Conservation (phyloP, 1,140 invertebrate species). For the Aphelinus certus region DNA sequence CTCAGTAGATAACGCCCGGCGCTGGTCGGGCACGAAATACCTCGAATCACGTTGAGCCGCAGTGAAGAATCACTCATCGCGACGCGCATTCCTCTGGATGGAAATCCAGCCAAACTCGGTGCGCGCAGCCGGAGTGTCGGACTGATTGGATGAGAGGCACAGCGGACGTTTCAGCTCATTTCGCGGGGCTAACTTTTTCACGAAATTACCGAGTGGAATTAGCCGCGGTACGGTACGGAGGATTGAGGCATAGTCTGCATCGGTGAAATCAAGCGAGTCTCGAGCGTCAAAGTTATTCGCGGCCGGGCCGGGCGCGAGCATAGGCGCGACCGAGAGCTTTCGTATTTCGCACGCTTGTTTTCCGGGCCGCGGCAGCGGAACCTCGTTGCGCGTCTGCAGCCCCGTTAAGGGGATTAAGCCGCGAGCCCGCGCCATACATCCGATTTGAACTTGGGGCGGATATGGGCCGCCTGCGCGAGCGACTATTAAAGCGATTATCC, state of each 20-base stretch:
- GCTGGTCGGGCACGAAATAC: too few species aligned
- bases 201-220: not conserved
- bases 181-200: not conserved
- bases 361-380: slow-evolving; percentile 21
- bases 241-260: too few species aligned
- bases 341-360: slow-evolving; percentile 30
- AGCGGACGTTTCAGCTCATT: too few species aligned
- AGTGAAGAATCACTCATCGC: too few species aligned
- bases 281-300: not conserved
- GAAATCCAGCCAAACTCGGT: too few species aligned
- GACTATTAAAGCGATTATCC: slow-evolving; percentile 63
- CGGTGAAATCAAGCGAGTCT: too few species aligned
- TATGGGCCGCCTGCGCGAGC: slow-evolving; percentile 24
- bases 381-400: slow-evolving; percentile 59
- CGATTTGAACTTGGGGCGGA: slow-evolving; percentile 58
- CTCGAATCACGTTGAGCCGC: too few species aligned
- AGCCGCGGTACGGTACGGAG: not conserved
- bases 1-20: too few species aligned
- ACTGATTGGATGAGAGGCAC: too few species aligned
- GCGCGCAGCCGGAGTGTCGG: too few species aligned
- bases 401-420: slow-evolving; percentile 60
- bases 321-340: not conserved
- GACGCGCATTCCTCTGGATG: too few species aligned
- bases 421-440: slow-evolving; percentile 46
- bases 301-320: not conserved